Evolutionary conservation across 35 echinoderm and acorn worm genomes (phyloP), one percentile per base, ranked within the genome.

Genomic region (Heliocidaris tuberculata): DNA sequence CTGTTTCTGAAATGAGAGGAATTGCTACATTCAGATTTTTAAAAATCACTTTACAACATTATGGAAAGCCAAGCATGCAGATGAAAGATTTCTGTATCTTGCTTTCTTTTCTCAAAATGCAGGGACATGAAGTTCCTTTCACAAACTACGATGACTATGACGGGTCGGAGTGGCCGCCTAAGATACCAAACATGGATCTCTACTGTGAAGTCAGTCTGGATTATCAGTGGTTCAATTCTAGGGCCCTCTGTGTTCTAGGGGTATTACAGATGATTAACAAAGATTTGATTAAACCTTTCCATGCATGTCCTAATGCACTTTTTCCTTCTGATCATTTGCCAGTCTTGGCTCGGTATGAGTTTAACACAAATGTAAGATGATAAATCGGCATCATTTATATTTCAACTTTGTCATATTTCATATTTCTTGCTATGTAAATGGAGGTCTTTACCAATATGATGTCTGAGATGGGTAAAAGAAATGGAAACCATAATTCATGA

Each of bases 181-280:
- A 59, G 48, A 59, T 93, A 50, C 91, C 91, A 3, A 32, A 48
- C 11, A 93, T 93, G 91, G 91, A 93, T 59, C 91, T 93, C 2
- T 93, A 93, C 29, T 93, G 91, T 59, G 91, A 93, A 59, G 91
- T 93, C 29, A 27, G 49, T 30, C 30, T 93, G 27, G 91, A 93
- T 59, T 93, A 93, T 48, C 91, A 93, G 32, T 93, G 91, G 91
- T 93, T 93, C 32, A 93, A 48, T 48, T 93, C 48, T 48, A 59
- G 27, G 29, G 31, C 91, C 48, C 91, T 93, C 48, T 31, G 13
- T 31, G 10, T 13, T n/a, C 6, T 59, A 19, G 91, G 47, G 50
- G 32, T 93, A 17, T 59, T 93, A 13, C 9, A 93, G 27, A 93
- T 93, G 91, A 93, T 93, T 59, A 59, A 31, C 91, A 93, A 93